A percentile compares a stretch with the other conserved stretches of the same genome.
Evolutionary conservation across 2,113 vertebrate genomes (phyloP).

Genomic region (Anguilla japonica): DNA sequence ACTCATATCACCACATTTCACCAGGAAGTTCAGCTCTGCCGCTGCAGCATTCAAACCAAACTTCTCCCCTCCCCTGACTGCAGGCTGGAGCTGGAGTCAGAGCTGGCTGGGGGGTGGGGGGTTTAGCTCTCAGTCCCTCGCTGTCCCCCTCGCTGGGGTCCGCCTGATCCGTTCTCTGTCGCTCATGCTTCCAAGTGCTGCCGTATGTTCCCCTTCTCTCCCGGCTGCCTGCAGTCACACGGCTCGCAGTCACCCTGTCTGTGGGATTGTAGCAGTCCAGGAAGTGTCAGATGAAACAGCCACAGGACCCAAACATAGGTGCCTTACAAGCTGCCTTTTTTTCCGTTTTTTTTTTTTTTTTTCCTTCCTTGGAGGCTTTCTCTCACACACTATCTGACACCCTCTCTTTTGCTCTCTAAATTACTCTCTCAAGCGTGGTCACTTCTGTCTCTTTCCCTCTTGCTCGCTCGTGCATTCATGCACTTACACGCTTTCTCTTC

Average conservation of each 20-base stretch:
- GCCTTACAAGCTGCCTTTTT: constrained; percentile 48
- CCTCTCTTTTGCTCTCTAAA: not conserved
- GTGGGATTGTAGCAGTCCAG: constrained; percentile 47
- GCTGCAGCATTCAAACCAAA: constrained; percentile 13
- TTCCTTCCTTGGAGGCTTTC: not conserved
- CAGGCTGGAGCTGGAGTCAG: not conserved
- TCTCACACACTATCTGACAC: not conserved
- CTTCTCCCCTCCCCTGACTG: constrained; percentile 11
- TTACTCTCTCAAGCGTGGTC: not conserved
- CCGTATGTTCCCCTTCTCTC: not conserved
- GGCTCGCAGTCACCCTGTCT: constrained; percentile 35
- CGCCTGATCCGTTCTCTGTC: constrained; percentile 2
- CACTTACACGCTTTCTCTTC: not conserved
- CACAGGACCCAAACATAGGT: constrained; percentile 51
- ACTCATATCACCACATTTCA: not conserved
- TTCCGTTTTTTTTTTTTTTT: constrained; percentile 1
- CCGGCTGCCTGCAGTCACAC: constrained; percentile 11
- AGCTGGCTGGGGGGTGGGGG: not conserved
- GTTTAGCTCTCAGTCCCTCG: not conserved
- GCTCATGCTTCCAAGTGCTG: not conserved
- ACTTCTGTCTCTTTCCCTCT: not conserved
- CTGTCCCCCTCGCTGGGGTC: not conserved
- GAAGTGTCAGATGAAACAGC: constrained; percentile 51
- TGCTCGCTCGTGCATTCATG: not conserved
- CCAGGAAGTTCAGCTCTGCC: constrained; percentile 29